These are phyloP conservation scores for Psittacara wagleri DNA, from an alignment of 2,113 vertebrate species.

Conservation along the genomic window DNA sequence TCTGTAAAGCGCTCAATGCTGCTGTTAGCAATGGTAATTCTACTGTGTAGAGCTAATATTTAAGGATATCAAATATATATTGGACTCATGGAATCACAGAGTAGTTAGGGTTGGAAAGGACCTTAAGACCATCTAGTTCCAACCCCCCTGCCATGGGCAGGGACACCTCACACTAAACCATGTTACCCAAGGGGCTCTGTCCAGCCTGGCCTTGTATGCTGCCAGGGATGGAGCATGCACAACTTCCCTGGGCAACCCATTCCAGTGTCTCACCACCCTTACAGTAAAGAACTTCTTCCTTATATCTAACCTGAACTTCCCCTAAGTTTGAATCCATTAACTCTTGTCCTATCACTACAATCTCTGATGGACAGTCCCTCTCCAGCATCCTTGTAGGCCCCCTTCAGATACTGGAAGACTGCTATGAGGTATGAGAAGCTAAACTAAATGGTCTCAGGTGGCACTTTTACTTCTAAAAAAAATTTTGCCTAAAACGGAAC, in stretches of 20 bases:
- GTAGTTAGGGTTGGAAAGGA: not conserved
- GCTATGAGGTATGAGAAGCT: not conserved
- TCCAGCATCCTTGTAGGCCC: not conserved
- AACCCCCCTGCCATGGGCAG: not conserved
- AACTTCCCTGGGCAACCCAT: not conserved
- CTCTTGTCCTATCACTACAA: not conserved
- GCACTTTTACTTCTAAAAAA: not conserved
- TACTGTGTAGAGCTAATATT: not conserved
- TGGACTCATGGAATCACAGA: not conserved
- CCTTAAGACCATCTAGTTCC: not conserved
- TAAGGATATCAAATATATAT: not conserved
- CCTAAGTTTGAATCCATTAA: not conserved
- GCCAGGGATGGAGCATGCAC: not conserved
- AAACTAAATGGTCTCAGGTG: not conserved
- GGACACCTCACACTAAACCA: not conserved
- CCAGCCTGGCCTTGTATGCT: too few species aligned
- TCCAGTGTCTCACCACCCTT: not conserved
- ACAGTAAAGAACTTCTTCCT: not conserved
- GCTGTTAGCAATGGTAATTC: not conserved
- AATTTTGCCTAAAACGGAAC: not conserved
- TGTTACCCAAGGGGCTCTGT: too few species aligned
- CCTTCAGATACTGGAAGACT: not conserved
- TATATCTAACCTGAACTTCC: not conserved
- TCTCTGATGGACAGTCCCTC: not conserved
- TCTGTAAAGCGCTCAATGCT: not conserved